phyloP scores from a whole-genome alignment of 64 coral and sea anemone species.

The Trachythela sp. region DNA sequence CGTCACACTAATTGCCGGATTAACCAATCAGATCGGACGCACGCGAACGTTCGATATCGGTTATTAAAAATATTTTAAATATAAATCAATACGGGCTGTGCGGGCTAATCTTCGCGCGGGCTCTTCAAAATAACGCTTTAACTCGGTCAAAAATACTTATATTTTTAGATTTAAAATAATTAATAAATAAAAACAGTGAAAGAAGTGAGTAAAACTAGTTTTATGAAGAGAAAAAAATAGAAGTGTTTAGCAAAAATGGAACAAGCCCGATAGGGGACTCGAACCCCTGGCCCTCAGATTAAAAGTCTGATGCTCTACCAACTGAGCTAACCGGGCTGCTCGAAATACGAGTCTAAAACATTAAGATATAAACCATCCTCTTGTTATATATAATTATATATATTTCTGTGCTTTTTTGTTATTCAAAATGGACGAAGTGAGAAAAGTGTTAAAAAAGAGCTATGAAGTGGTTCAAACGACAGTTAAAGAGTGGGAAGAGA shows the following conservation, averaged over 20 bases:
- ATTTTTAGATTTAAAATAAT: too few relatives aligned
- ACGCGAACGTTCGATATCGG: not conserved
- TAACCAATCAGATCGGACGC: not conserved
- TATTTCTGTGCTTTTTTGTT: not conserved
- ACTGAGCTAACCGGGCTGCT: slow-evolving; percentile 27
- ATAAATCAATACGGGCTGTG: not conserved
- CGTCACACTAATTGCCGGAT: not conserved
- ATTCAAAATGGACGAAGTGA: not conserved
- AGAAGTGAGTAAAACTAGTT: not conserved
- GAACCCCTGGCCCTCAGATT: slow-evolving; percentile 33
- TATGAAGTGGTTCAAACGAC: not conserved
- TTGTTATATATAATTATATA: not conserved
- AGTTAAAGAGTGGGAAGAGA: not conserved
- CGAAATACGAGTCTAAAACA: not conserved
- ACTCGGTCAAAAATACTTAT: too few relatives aligned
- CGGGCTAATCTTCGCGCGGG: not conserved
- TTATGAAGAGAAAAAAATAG: not conserved
- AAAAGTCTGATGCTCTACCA: slow-evolving; percentile 32
- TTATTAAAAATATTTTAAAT: not conserved
- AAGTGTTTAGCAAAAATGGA: not conserved
- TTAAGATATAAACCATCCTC: not conserved
- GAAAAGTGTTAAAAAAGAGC: not conserved
- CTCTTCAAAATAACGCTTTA: too few relatives aligned
- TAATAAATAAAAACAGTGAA: too few relatives aligned
- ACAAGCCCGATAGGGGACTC: slow-evolving; percentile 28